Conservation (phyloP, 1,140 invertebrate genomes). For the Drosophila carrolli region DNA sequence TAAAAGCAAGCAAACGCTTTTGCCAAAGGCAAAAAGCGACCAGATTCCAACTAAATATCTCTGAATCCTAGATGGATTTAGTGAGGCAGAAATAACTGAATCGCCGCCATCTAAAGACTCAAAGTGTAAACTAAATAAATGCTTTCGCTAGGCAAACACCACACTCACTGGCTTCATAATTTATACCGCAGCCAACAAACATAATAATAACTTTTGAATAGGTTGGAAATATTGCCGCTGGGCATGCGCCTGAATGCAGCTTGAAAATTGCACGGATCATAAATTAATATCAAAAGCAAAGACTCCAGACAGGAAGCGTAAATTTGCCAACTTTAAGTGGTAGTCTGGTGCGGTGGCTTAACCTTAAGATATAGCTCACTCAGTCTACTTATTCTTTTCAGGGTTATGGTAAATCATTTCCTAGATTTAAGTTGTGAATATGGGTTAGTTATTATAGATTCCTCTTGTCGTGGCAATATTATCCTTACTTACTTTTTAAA, state of each 20-base stretch:
- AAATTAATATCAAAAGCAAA: conserved; percentile 63
- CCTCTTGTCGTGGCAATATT: too few species aligned
- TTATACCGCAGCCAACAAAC: conserved; percentile 24
- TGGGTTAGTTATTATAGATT: too few species aligned
- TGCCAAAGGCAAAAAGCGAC: conserved; percentile 3
- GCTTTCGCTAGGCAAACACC: conserved; percentile 4
- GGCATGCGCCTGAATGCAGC: conserved; percentile 40
- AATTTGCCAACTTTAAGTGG: conserved; percentile 14
- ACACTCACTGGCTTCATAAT: conserved; percentile 1
- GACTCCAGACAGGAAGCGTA: not conserved
- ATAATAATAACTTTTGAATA: conserved; percentile 43
- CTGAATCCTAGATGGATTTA: conserved; percentile 34
- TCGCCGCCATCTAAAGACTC: not conserved
- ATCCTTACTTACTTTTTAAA: too few species aligned
- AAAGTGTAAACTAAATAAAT: conserved; percentile 18
- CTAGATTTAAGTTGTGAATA: too few species aligned
- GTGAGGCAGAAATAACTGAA: conserved; percentile 33
- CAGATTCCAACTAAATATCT: conserved; percentile 20
- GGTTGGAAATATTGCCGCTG: conserved; percentile 33
- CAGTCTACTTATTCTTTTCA: not conserved
- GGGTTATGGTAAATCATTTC: not conserved
- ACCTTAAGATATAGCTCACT: not conserved
- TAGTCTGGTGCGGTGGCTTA: conserved; percentile 8
- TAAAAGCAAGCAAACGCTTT: conserved; percentile 29
- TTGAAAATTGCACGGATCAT: conserved; percentile 51